These are phyloP conservation scores for Argopecten irradians DNA, from an alignment of 1,140 invertebrate species.

Conservation along the genomic window DNA sequence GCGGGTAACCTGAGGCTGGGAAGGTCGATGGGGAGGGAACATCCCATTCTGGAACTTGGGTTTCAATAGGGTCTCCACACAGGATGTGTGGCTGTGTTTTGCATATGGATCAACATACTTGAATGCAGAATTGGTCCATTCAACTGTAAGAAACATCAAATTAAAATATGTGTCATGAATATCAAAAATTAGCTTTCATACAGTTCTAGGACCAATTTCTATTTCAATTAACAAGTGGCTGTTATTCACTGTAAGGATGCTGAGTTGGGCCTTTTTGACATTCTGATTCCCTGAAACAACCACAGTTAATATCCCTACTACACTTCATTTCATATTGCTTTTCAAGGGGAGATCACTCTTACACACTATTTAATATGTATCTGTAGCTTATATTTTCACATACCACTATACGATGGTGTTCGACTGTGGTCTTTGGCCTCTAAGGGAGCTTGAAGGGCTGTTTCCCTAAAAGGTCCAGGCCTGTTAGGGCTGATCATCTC, in stretches of 20 bases:
- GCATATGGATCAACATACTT: constrained; percentile 69
- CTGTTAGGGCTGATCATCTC: constrained; percentile 41
- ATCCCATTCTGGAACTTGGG: constrained; percentile 56
- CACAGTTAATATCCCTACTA: no score
- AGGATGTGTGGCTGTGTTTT: constrained; percentile 60
- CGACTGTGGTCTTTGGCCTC: constrained; percentile 64
- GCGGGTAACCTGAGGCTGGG: constrained; percentile 31
- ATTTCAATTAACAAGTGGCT: no score
- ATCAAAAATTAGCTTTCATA: background rate
- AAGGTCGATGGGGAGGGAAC: background rate
- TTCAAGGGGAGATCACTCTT: background rate
- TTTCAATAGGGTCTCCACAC: constrained; percentile 62
- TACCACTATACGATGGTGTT: constrained; percentile 59
- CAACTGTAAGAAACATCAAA: constrained; percentile 55
- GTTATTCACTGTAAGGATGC: no score
- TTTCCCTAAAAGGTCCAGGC: constrained; percentile 68
- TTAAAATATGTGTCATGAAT: background rate
- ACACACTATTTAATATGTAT: background rate
- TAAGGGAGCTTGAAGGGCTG: constrained; percentile 67
- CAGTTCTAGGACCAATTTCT: no score
- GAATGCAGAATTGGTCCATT: constrained; percentile 69
- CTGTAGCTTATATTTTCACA: background rate
- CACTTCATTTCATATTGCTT: no score
- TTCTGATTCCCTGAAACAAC: no score
- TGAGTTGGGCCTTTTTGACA: no score